Percentiles rank a stretch among this genome's conserved stretches.
Evolutionary conservation across 2,888 invertebrate species (phyloP).

Genomic region (Lymantria monacha): DNA sequence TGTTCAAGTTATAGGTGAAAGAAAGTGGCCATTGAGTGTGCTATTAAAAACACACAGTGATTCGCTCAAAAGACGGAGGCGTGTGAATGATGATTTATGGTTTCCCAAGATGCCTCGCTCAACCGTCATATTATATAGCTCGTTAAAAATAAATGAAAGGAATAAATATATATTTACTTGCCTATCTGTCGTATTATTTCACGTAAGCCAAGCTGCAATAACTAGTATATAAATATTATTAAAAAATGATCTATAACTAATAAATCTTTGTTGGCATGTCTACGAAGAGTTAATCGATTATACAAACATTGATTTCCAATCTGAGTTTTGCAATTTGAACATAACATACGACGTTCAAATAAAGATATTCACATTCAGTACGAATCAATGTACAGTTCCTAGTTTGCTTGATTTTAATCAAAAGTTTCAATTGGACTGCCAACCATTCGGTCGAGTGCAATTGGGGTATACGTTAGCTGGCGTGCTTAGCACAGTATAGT

Average conservation of each 20-base stretch:
- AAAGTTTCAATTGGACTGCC: conserved; percentile 79
- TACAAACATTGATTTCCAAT: conserved; percentile 60
- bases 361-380: conserved; percentile 71
- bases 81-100: too few species aligned
- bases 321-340: conserved; percentile 59
- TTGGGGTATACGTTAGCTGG: conserved; percentile 47
- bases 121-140: too few species aligned
- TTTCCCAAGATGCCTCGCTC: too few species aligned
- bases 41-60: too few species aligned
- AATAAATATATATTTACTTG: too few species aligned
- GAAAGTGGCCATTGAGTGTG: too few species aligned
- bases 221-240: too few species aligned
- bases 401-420: conserved; percentile 81
- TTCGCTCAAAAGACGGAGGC: too few species aligned
- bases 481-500: conserved; percentile 46
- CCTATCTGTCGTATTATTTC: too few species aligned
- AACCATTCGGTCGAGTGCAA: conserved; percentile 62
- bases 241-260: background rate
- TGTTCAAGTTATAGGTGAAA: too few species aligned
- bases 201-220: too few species aligned
- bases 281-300: conserved; percentile 54
- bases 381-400: conserved; percentile 56
- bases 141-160: too few species aligned
- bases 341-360: conserved; percentile 70
- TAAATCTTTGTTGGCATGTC: conserved; percentile 12